Base-by-base conservation (phyloP, 2,888 invertebrate genomes). In the Eretmocerus hayati region DNA sequence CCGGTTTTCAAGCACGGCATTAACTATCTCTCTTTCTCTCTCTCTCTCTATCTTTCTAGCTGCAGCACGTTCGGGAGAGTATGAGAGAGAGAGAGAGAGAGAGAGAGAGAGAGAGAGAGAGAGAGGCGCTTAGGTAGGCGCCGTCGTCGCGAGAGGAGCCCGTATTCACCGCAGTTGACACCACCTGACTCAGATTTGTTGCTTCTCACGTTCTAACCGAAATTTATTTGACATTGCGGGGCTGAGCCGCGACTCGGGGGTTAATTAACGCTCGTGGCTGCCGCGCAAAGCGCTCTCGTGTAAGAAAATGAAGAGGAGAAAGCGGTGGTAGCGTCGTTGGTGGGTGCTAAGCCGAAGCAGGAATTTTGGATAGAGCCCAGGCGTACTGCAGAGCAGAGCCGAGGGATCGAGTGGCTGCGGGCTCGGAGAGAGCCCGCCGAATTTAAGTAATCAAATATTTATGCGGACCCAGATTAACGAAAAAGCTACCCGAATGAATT, bases 131-230 rank as follows among this genome's bases (percentile, higher is more conserved):
- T n/a, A n/a, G n/a, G n/a, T n/a, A n/a, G n/a, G n/a, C n/a, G n/a
- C n/a, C 30, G 8, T 30, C 13, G 30, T 30, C 30, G 30, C 13
- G 13, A 30, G 30, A 32, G 9, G 36, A 31, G 38, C 33, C 46
- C 46, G 43, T 50, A 50, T 50, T 50, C 46, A 32, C 50, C 58
- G 57, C 59, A 63, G 67, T 65, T 66, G 67, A 69, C 68, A 66
- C 67, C 69, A 65, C 62, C 69, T 66, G 69, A 68, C 68, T 70
- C 69, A 65, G 69, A 70, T 69, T 70, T 68, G 69, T 67, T 67
- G 68, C 68, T 70, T 69, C 68, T 68, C 70, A 68, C 68, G 65
- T 67, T 68, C 65, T 68, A 68, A 69, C 67, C 67, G 62, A 69
- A 67, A 69, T 70, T 69, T 69, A 70, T 70, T 69, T 68, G 66